A percentile compares a stretch with the other conserved stretches of the same genome.
These are phyloP conservation scores for Micromesistius poutassou DNA, from an alignment of 2,797 vertebrate genomes.

Conservation along the genomic window DNA sequence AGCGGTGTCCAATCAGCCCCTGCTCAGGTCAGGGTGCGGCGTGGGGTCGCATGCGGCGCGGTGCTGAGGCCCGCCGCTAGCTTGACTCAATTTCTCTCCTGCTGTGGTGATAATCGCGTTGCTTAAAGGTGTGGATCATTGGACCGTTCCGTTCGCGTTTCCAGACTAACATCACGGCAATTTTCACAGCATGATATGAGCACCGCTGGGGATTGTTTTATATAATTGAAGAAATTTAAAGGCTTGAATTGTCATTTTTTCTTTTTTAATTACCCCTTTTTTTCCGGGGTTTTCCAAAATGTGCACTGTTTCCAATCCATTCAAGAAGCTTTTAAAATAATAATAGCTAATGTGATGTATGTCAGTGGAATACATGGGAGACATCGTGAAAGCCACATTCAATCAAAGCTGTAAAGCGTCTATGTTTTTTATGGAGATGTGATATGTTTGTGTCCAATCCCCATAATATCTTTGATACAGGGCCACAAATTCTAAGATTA, in stretches of 20 bases:
- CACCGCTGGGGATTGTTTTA: not conserved
- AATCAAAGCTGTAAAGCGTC: conserved; percentile 2
- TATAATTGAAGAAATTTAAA: conserved; percentile 3
- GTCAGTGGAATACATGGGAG: not conserved
- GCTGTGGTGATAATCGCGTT: conserved; percentile 63
- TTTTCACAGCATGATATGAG: conserved; percentile 6
- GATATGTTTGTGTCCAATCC: not conserved
- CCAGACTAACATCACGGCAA: conserved; percentile 21
- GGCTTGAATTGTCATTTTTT: not conserved
- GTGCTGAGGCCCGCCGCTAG: conserved; percentile 27
- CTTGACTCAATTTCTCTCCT: conserved; percentile 57
- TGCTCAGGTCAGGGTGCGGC: conserved; percentile 30
- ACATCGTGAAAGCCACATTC: conserved; percentile 1
- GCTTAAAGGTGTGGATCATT: conserved; percentile 60
- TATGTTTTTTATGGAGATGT: conserved; percentile 9
- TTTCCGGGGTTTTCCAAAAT: not conserved
- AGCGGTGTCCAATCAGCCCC: conserved; percentile 23
- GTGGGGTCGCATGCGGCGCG: conserved; percentile 14
- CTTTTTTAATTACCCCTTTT: not conserved
- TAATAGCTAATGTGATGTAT: not conserved
- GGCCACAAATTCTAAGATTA: not conserved
- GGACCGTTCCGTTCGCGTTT: conserved; percentile 50
- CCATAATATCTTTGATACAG: not conserved
- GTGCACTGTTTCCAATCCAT: not conserved
- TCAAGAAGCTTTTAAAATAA: not conserved